Percentiles rank a stretch among this genome's conserved stretches.
These are phyloP conservation scores for Gila orcuttii DNA, from an alignment of 2,113 vertebrate species.

Conservation along the genomic window DNA sequence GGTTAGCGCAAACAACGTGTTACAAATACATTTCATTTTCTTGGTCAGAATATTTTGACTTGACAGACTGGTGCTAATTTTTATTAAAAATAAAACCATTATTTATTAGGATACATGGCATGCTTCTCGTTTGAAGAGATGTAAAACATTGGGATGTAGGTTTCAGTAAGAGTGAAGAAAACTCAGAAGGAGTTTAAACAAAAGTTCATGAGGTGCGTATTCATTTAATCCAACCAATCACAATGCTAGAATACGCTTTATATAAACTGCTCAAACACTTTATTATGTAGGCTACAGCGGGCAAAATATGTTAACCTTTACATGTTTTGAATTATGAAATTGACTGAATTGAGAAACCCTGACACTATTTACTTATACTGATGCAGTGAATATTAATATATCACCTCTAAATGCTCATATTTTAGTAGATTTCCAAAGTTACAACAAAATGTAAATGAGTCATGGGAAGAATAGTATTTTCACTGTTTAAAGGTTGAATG, in stretches of 20 bases:
- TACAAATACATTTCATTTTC: conserved; percentile 7
- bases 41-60: not conserved
- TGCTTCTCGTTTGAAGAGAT: not conserved
- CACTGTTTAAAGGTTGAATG: conserved; percentile 2
- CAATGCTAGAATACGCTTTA: not conserved
- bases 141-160: not conserved
- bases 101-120: not conserved
- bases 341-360: not conserved
- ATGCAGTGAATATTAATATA: conserved; percentile 5
- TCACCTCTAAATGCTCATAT: not conserved
- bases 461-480: not conserved
- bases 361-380: not conserved
- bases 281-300: not conserved
- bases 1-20: not conserved
- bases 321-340: not conserved
- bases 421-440: not conserved
- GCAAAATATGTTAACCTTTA: not conserved
- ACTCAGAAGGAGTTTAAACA: not conserved
- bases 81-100: not conserved
- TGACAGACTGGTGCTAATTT: conserved; percentile 23
- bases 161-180: not conserved
- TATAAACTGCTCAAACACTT: conserved; percentile 3
- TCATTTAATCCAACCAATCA: not conserved
- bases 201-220: not conserved
- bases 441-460: not conserved